Evolutionary conservation across 1,140 invertebrate genomes (phyloP), one percentile per base, ranked within the genome.

Genomic region (Ips typographus): DNA sequence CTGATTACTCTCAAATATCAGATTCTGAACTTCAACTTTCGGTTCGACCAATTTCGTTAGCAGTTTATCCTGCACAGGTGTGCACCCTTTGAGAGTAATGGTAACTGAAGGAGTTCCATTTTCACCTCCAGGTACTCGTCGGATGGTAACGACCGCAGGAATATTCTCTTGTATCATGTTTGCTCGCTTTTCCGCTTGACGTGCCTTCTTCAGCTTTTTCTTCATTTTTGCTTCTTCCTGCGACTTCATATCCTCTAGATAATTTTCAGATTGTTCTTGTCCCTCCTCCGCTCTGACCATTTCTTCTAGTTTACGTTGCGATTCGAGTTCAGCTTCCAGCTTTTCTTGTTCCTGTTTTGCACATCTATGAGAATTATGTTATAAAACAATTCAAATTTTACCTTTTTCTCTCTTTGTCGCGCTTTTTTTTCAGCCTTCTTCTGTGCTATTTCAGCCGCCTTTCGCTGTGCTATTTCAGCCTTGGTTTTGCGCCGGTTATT

Each of bases 41-140:
- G 90, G 87, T 77, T 91, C 91, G 2, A 91, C 84, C 55, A 91
- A 80, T 2, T 88, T 91, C 75, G 90, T 91, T 0, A 91, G 77
- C 42, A 91, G 84, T 77, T 89, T 88, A 73, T 91, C 90, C 75
- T 90, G 86, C 62, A 89, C 88, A 5, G 89, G 89, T 1, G 89
- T 88, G 72, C 88, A 87, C 7, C 89, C 90, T 73, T 91, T 90
- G 6, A 91, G 80, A 1, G 90, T 91, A 42, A 91, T 90, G 0
- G 90, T 91, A 2, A 91, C 90, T 3, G 88, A 89, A 40, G 90
- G 89, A 70, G 89, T 88, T 7, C 85, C 81, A 72, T 84, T 86
- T 65, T 84, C 85, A 3, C 84, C 84, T 70, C 88, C 86, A 80
- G 87, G 86, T 0, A 91, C 86, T 38, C 89, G 80, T 59, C 89